Evolutionary conservation across 2,113 vertebrate species (phyloP).

Genomic region (Pedionomus torquatus): DNA sequence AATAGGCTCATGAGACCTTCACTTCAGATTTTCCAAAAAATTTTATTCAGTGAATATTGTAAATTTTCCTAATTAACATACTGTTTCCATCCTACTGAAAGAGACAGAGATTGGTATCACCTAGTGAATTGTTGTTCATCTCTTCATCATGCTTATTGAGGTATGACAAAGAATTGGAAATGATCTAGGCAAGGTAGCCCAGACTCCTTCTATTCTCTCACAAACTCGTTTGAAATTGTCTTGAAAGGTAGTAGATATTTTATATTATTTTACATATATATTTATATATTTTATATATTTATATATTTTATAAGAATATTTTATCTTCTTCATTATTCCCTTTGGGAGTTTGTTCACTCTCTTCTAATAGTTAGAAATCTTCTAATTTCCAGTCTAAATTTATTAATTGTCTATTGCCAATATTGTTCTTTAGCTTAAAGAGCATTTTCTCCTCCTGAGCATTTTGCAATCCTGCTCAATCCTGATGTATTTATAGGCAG

Average conservation of each 20-base stretch:
- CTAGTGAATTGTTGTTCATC: neutral
- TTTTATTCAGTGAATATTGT: neutral
- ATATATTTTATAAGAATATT: no score
- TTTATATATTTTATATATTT: no score
- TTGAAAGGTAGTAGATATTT: neutral
- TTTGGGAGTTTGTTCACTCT: neutral
- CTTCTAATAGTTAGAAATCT: neutral
- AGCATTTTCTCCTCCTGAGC: neutral
- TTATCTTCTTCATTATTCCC: neutral
- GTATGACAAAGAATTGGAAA: neutral
- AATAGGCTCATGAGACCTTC: neutral
- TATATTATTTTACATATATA: no score
- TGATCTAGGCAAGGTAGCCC: neutral
- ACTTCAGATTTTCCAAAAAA: neutral
- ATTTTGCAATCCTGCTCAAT: neutral
- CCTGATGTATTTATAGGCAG: neutral
- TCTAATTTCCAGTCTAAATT: neutral
- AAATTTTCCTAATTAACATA: neutral
- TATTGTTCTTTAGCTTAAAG: neutral
- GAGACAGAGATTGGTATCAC: neutral
- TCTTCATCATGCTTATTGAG: neutral
- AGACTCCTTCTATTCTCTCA: neutral
- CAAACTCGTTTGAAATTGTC: neutral
- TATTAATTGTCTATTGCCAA: neutral
- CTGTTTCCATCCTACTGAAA: neutral